These are phyloP conservation scores for Dicrurus megarhynchus DNA, from an alignment of 2,113 vertebrate genomes.

Conservation along the genomic window DNA sequence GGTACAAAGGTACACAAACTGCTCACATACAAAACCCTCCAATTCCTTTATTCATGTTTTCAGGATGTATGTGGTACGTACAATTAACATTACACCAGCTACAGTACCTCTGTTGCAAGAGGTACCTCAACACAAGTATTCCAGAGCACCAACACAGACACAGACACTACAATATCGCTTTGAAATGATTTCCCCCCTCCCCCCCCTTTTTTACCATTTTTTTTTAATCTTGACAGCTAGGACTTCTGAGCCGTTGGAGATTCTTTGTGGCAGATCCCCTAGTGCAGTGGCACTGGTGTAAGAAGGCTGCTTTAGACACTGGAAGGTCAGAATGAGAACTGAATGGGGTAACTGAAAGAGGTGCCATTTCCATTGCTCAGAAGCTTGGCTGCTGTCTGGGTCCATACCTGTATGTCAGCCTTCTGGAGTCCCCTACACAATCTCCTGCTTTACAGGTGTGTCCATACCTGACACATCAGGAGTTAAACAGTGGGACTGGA, in stretches of 20 bases:
- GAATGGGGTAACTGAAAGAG: background rate
- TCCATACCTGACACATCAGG: background rate
- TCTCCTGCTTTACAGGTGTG: background rate
- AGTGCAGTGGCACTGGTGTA: slow-evolving; percentile 58
- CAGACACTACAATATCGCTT: slow-evolving; percentile 70
- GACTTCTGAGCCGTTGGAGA: slow-evolving; percentile 44
- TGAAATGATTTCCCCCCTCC: slow-evolving; percentile 20
- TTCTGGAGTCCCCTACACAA: slow-evolving; percentile 33
- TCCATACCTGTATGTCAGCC: background rate
- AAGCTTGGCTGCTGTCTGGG: slow-evolving; percentile 14
- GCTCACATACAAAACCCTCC: slow-evolving; percentile 73
- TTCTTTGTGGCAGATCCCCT: slow-evolving; percentile 25
- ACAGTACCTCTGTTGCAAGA: slow-evolving; percentile 51
- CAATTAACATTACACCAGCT: slow-evolving; percentile 68
- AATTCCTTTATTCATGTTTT: slow-evolving; percentile 75
- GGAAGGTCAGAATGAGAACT: slow-evolving; percentile 45
- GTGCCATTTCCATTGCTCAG: slow-evolving; percentile 8
- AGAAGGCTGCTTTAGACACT: slow-evolving; percentile 56
- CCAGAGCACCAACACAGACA: slow-evolving; percentile 68
- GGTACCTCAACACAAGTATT: slow-evolving; percentile 61
- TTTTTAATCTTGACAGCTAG: slow-evolving; percentile 31
- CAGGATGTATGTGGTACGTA: slow-evolving; percentile 67
- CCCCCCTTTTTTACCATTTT: background rate
- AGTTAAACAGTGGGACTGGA: slow-evolving; percentile 45
- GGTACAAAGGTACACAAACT: slow-evolving; percentile 18